Conservation (phyloP, 1,140 invertebrate genomes). For the Caenorhabditis remanei region DNA sequence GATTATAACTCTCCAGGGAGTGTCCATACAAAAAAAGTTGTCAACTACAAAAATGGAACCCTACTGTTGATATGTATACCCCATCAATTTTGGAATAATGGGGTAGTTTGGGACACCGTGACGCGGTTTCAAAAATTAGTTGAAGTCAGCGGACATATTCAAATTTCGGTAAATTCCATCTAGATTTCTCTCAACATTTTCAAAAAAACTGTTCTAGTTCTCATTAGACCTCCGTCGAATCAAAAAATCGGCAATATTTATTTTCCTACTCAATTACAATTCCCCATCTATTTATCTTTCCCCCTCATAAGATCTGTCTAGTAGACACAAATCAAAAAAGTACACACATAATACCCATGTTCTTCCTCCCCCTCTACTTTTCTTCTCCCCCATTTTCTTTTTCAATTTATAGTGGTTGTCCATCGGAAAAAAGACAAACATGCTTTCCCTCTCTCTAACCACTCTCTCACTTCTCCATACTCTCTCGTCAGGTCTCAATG, state of each 20-base stretch:
- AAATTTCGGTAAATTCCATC: too few species aligned
- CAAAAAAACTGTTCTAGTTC: too few species aligned
- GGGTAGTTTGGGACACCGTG: too few species aligned
- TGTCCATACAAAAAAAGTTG: too few species aligned
- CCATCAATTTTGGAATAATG: too few species aligned
- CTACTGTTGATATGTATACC: too few species aligned
- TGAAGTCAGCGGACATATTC: too few species aligned
- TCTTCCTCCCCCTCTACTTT: not conserved
- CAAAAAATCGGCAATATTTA: not conserved
- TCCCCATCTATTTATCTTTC: not conserved
- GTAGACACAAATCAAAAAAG: not conserved
- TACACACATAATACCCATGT: conserved; percentile 19
- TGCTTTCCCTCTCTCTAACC: not conserved
- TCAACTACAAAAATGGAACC: too few species aligned
- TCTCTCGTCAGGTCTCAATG: not conserved
- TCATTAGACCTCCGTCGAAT: not conserved
- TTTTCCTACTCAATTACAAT: conserved; percentile 22
- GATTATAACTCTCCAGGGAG: too few species aligned
- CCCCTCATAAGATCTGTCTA: conserved; percentile 6
- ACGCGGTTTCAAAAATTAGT: too few species aligned
- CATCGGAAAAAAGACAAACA: conserved; percentile 19
- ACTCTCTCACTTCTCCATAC: not conserved
- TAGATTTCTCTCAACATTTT: too few species aligned
- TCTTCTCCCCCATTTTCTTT: not conserved
- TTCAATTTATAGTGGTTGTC: not conserved